A percentile compares a stretch with the other conserved stretches of the same genome.
phyloP scores from a whole-genome alignment of 2,888 invertebrate species.

The Tholera decimalis region DNA sequence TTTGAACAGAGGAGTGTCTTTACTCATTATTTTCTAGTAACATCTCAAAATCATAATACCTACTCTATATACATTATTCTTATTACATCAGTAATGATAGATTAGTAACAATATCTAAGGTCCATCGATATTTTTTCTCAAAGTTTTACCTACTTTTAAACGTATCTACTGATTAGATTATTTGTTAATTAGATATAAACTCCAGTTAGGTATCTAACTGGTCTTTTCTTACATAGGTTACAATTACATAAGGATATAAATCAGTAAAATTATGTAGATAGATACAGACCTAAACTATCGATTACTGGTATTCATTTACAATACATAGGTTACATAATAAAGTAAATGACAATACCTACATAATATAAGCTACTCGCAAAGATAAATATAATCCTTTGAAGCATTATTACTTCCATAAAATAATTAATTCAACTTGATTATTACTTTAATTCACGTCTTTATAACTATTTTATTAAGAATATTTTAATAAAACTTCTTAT shows the following conservation, averaged over 20 bases:
- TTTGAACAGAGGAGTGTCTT: not conserved
- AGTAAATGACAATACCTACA: not conserved
- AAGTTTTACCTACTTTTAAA: not conserved
- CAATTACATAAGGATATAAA: not conserved
- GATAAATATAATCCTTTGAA: not conserved
- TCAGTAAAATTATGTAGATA: no score
- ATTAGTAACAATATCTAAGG: not conserved
- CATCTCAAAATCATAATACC: no score
- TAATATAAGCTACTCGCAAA: not conserved
- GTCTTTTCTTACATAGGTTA: slow-evolving; percentile 1
- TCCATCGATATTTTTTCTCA: not conserved
- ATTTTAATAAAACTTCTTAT: slow-evolving; percentile 2
- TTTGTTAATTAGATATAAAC: no score
- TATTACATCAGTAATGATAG: not conserved
- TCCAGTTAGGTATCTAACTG: no score
- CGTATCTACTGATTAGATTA: not conserved
- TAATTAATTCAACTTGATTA: not conserved
- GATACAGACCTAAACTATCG: no score
- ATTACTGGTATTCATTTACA: not conserved
- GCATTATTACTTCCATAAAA: not conserved
- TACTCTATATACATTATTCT: no score
- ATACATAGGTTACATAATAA: not conserved
- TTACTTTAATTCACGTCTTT: not conserved
- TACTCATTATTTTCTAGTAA: no score
- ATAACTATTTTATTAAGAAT: slow-evolving; percentile 9